A percentile compares a stretch with the other conserved stretches of the same genome.
These are phyloP conservation scores for Rhodinocichla rosea DNA, from an alignment of 2,113 vertebrate species.

Conservation along the genomic window DNA sequence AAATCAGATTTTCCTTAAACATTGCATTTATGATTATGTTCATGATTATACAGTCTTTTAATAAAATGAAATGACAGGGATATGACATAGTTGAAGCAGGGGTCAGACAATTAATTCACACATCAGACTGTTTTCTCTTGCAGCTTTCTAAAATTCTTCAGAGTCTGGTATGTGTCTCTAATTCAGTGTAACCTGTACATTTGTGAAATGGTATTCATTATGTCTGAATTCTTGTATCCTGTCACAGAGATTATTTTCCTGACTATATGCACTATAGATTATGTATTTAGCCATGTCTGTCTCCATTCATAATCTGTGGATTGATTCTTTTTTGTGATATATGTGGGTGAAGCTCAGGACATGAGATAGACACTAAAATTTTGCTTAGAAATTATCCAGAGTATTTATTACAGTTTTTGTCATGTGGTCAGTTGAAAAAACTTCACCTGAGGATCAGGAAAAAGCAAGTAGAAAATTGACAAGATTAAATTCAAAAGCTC, in stretches of 20 bases:
- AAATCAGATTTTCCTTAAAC: slow-evolving; percentile 49
- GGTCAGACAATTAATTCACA: slow-evolving; percentile 51
- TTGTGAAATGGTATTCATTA: neutral
- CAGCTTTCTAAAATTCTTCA: slow-evolving; percentile 35
- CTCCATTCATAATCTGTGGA: neutral
- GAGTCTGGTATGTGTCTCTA: neutral
- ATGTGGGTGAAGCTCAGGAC: neutral
- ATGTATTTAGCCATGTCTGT: neutral
- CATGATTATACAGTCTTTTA: slow-evolving; percentile 43
- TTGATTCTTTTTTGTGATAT: neutral
- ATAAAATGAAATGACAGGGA: slow-evolving; percentile 28
- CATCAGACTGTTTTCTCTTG: slow-evolving; percentile 12
- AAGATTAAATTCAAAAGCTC: neutral
- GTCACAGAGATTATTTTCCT: neutral
- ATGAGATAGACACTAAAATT: neutral
- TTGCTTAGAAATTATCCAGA: neutral
- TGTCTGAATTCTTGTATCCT: neutral
- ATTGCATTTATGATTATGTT: slow-evolving; percentile 7
- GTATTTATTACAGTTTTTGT: neutral
- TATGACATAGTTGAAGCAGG: slow-evolving; percentile 42
- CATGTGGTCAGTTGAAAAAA: neutral
- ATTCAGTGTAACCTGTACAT: neutral
- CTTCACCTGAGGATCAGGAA: neutral
- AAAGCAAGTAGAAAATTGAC: neutral
- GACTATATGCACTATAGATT: neutral